phyloP scores from a whole-genome alignment of 2,888 invertebrate species.

The Orchesellides sinensis region DNA sequence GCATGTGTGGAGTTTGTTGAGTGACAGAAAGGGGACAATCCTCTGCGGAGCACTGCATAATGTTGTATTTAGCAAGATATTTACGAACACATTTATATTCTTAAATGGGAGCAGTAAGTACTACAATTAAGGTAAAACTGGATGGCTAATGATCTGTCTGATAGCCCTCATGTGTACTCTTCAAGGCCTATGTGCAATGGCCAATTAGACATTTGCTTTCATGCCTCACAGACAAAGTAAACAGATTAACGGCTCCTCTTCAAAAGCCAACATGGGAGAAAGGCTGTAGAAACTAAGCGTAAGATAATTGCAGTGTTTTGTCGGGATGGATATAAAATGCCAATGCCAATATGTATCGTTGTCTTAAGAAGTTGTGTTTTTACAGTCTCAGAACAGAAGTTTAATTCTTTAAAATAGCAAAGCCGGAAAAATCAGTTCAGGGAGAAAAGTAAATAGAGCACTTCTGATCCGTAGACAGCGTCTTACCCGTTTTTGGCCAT shows the following conservation, averaged over 20 bases:
- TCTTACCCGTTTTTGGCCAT: not conserved
- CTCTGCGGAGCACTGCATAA: not conserved
- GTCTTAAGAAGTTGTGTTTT: not conserved
- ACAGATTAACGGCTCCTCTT: conserved; percentile 20
- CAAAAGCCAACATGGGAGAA: not conserved
- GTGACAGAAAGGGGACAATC: conserved; percentile 24
- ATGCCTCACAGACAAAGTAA: conserved; percentile 22
- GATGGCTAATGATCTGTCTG: conserved; percentile 29
- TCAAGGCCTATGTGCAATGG: conserved; percentile 3
- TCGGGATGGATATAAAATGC: too few relatives aligned
- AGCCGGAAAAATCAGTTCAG: conserved; percentile 54
- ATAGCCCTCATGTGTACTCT: conserved; percentile 7
- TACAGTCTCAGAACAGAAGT: not conserved
- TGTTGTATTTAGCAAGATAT: not conserved
- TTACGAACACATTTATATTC: not conserved
- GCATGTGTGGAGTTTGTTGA: not conserved
- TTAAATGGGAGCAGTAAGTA: conserved; percentile 7
- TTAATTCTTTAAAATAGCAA: conserved; percentile 33
- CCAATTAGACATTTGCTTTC: conserved; percentile 36
- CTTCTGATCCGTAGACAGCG: not conserved
- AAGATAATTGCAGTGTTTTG: too few relatives aligned
- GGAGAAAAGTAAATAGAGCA: conserved; percentile 45
- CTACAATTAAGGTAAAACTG: conserved; percentile 33
- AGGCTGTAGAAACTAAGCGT: too few relatives aligned
- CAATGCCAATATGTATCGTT: not conserved